Evolutionary conservation across 1,140 invertebrate genomes (phyloP), one percentile per base, ranked within the genome.

Genomic region (Melanaphis sacchari): DNA sequence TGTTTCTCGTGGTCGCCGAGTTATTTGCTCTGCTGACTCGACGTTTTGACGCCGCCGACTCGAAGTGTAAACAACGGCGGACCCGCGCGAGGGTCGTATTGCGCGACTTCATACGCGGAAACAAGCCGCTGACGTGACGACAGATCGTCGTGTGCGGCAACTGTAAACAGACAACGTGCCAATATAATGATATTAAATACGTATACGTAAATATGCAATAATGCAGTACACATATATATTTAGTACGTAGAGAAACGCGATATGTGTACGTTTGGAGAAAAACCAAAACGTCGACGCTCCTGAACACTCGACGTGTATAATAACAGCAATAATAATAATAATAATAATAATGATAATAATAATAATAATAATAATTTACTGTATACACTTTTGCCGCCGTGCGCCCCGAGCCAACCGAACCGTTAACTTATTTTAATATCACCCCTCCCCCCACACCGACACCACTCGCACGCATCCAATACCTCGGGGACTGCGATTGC

Each of bases 351-450:
- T 76, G n/a, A n/a, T n/a, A n/a, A n/a, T n/a, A 54, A 54, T 26
- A 76, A 66, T n/a, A 66, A 59, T 59, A 59, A 31, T 59, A 31
- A 66, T 66, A 76, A 76, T 76, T 76, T 76, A 76, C 59, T 76
- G 59, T 76, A 49, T 49, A 49, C 15, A 49, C 46, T 76, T 76
- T 85, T 85, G 38, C 84, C 26, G 84, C 84, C 31, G 49, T 52
- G 46, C 88, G 46, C 36, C 49, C 46, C 22, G 46, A 54, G 88
- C 18, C 49, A 40, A 87, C 87, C 87, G 85, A 87, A 87, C 87
- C 87, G 88, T 89, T 89, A 89, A 89, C 88, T 89, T 40, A 54
- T 89, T 89, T 89, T 89, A 89, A 89, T 89, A 89, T 54, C 49
- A 26, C 36, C 36, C 88, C 36, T 24, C 88, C 7, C 87, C 46